Evolutionary conservation across 2,797 vertebrate species (phyloP), one percentile per base, ranked within the genome.

Genomic region (Cetoscarus ocellatus): DNA sequence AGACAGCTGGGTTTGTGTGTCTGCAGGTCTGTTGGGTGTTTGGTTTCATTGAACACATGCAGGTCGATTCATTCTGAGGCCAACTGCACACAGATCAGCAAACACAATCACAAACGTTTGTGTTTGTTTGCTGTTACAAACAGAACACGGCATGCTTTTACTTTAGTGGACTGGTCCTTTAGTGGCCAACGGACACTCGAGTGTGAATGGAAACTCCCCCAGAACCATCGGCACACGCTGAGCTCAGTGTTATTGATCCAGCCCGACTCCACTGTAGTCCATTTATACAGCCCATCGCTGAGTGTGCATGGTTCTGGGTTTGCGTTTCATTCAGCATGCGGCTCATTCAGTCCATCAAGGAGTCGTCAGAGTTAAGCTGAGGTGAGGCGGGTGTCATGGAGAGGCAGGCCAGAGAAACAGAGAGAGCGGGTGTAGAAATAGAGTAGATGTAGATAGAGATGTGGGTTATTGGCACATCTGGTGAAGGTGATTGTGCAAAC

Each of bases 341-440:
- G 60, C 52, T 67, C n/a, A 63, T 70, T 83, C 77, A 54, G 62
- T 53, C 39, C 50, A 57, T 68, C 77, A 67, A 62, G 9, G 51
- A 59, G 79, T 60, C 54, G 27, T 74, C 38, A 70, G 67, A 61
- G 67, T 57, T 27, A 82, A 89, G 88, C 83, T 65, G 84, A 62
- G 72, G 71, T 86, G 87, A 75, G 89, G 88, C 84, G 62, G 82
- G 74, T 64, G 67, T 84, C 55, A 82, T 88, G 88, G 57, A 56
- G 77, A 77, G 81, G 75, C 59, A 65, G 80, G 71, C 39, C 63
- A 53, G 64, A 68, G 56, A 55, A 34, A 42, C 5, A 66, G 49
- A 12, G 3, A 43, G 45, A 44, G 34, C 11, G 39, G 17, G 45
- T 47, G 15, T 47, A 47, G 45, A 27, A 12, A 34, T 12, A 66